phyloP scores from a whole-genome alignment of 2,888 invertebrate species.

The Athetis lepigone region DNA sequence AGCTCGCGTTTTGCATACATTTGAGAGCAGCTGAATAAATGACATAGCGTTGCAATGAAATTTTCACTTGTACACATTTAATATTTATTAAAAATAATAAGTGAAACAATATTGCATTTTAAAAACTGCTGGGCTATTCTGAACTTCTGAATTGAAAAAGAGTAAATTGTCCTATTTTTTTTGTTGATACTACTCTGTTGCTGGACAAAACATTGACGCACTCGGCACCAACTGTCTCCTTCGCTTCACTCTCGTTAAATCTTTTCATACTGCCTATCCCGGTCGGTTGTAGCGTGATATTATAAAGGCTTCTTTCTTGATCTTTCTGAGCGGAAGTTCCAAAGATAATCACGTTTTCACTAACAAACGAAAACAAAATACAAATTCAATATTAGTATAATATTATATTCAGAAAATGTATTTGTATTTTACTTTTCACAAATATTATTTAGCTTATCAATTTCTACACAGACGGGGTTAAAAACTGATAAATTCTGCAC shows the following conservation, averaged over 20 bases:
- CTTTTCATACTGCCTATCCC: too few species aligned
- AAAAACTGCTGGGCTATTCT: slow-evolving; percentile 27
- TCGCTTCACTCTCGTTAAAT: too few species aligned
- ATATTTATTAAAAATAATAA: slow-evolving; percentile 32
- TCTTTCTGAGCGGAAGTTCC: too few species aligned
- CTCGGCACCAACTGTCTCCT: too few species aligned
- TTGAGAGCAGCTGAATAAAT: slow-evolving; percentile 67
- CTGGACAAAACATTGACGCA: not conserved
- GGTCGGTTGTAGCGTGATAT: too few species aligned
- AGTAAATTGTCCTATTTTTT: too few species aligned
- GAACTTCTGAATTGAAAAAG: not conserved
- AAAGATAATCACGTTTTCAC: too few species aligned
- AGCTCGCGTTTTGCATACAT: slow-evolving; percentile 39
- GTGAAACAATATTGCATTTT: slow-evolving; percentile 30
- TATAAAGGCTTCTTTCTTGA: too few species aligned
- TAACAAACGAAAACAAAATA: too few species aligned
- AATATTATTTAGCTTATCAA: slow-evolving; percentile 5
- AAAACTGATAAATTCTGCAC: slow-evolving; percentile 38
- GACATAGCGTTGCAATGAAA: slow-evolving; percentile 58
- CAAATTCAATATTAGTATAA: too few species aligned
- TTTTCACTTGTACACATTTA: slow-evolving; percentile 32
- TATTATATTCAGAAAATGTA: slow-evolving; percentile 4
- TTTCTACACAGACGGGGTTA: slow-evolving; percentile 11
- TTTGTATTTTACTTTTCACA: not conserved
- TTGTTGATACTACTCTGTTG: not conserved